Conservation (phyloP, 2,113 vertebrate species). For the Zapornia atra region DNA sequence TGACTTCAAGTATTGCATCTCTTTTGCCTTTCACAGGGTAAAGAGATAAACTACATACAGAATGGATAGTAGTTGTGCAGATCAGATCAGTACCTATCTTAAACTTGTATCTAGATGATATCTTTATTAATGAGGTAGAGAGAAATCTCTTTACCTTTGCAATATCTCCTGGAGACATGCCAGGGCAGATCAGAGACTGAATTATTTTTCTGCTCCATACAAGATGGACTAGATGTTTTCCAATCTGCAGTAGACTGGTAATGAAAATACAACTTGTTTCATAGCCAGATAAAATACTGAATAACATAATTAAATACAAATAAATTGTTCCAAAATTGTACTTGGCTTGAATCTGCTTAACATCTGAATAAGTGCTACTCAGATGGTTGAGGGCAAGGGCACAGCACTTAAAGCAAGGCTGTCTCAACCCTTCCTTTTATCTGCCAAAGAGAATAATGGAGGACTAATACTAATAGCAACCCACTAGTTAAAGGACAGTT, state of each 20-base stretch:
- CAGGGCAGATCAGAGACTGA: not conserved
- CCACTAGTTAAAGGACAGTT: not conserved
- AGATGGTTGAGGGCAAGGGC: not conserved
- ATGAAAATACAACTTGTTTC: not conserved
- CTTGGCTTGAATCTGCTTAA: not conserved
- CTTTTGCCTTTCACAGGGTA: not conserved
- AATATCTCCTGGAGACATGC: not conserved
- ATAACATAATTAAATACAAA: not conserved
- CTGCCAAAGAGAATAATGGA: not conserved
- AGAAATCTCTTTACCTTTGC: not conserved
- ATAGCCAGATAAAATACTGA: not conserved
- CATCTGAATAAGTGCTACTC: not conserved
- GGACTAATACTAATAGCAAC: not conserved
- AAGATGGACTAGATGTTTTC: not conserved
- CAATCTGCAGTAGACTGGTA: not conserved
- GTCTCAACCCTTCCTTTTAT: not conserved
- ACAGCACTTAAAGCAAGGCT: not conserved
- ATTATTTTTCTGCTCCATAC: not conserved
- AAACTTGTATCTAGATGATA: not conserved
- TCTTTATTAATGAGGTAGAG: not conserved
- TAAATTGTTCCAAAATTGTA: not conserved
- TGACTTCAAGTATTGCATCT: not conserved
- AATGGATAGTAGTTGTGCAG: not conserved
- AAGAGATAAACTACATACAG: not conserved
- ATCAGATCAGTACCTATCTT: not conserved